Conservation (phyloP, 1,140 invertebrate genomes). For the Sinonovacula constricta region DNA sequence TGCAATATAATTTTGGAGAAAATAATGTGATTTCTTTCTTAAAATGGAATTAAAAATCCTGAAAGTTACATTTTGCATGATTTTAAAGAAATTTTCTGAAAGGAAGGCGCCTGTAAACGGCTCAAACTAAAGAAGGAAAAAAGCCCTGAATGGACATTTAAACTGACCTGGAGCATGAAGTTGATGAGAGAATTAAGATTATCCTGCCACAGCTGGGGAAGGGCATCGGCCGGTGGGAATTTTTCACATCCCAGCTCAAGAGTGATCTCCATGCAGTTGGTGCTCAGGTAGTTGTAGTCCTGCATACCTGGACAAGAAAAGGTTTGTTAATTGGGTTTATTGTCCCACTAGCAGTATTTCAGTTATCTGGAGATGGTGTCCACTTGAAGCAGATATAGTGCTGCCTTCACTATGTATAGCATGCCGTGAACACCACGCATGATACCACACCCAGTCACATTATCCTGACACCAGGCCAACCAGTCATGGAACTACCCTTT, state of each 20-base stretch:
- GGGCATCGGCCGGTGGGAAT: conserved; percentile 90
- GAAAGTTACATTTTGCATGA: neutral
- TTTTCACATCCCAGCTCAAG: conserved; percentile 99
- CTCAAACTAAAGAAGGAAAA: too few relatives aligned
- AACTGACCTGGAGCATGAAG: conserved; percentile 90
- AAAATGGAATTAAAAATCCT: neutral
- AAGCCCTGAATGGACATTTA: too few relatives aligned
- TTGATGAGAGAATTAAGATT: conserved; percentile 91
- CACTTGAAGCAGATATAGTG: too few relatives aligned
- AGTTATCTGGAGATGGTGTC: too few relatives aligned
- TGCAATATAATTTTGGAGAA: neutral
- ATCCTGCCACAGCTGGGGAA: conserved; percentile 96
- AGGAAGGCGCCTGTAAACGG: too few relatives aligned
- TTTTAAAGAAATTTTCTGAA: neutral
- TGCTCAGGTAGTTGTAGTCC: conserved; percentile 99
- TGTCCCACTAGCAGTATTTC: too few relatives aligned
- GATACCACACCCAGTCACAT: too few relatives aligned
- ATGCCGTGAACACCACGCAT: too few relatives aligned
- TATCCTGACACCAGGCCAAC: too few relatives aligned
- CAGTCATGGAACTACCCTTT: too few relatives aligned
- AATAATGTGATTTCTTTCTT: neutral
- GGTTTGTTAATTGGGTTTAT: too few relatives aligned
- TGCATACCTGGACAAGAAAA: conserved; percentile 92
- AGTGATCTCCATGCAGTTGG: conserved; percentile 99
- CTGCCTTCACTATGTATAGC: too few relatives aligned